Base-by-base conservation (phyloP, 1,140 invertebrate genomes). In the Procambarus clarkii region DNA sequence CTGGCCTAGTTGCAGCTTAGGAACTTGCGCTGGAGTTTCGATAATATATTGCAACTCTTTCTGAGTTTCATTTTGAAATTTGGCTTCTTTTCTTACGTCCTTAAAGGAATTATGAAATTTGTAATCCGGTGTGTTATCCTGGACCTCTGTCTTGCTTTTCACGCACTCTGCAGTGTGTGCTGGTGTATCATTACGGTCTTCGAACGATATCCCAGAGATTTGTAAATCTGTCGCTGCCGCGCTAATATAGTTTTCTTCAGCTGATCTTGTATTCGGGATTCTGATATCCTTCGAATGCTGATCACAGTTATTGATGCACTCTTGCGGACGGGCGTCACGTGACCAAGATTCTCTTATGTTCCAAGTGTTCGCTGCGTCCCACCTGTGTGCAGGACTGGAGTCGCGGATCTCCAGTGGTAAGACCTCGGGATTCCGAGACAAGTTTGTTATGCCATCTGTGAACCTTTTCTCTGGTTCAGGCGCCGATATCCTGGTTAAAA, bases 21-120 rank as follows among this genome's bases (percentile, higher is more conserved):
- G n/a, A 1, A 91, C n/a, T 45, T 91, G 88, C 0, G 64, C 88
- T 9, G 88, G 82, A 15, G 81, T 85, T 69, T 91, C 88, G 15
- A 91, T 60, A 74, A 91, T 91, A 48, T 91, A 91, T 34, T 91
- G 88, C 18, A 21, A 74, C n/a, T 34, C 69, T 34, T 74, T 74
- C 4, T 21, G 69, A 3, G 69, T 21, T 34, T 74, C 69, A 74
- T 74, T 74, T 7, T 74, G 24, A 34, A 74, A 74, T 9, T 2
- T 9, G 1, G 21, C n/a, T 74, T 74, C n/a, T 34, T 11, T 24
- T 8, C n/a, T 74, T 4, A 13, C 13, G n/a, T n/a, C 7, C 0
- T 24, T 24, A 9, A 74, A 7, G 24, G 69, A 74, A 74, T 34
- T 34, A 11, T 5, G 21, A 8, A 21, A 34, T 69, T n/a, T 11